Base-by-base conservation (phyloP, 1,140 invertebrate genomes). In the Lineus longissimus region DNA sequence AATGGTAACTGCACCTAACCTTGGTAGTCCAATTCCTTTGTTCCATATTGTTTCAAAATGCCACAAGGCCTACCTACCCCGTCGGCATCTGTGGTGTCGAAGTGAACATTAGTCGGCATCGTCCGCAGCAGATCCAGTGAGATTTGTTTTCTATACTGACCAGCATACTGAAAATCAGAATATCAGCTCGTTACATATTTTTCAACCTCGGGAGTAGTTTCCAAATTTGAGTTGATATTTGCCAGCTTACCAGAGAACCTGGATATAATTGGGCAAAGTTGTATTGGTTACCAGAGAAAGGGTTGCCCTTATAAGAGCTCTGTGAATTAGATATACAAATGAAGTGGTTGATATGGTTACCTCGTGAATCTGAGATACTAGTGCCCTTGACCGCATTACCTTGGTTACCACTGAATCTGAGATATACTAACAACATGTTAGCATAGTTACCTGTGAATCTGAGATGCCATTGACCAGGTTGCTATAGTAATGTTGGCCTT, bases 61-160 rank as follows among this genome's bases (percentile, higher is more conserved):
- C n/a, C n/a, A n/a, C n/a, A n/a, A n/a, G n/a, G n/a, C n/a, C n/a
- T n/a, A 69, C 74, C 69, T 65, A 84, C 83, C 67, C 84, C 84
- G 71, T 84, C 83, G 30, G 79, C 81, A 30, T 73, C 76, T 23
- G 72, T 70, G 11, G 76, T 73, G 63, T 79, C 77, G 61, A 85
- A 85, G 64, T 83, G 83, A 55, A 84, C 74, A 69, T 85, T 85
- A 30, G 68, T 76, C 6, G 84, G 84, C 81, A 85, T 85, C 2
- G 84, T 85, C 59, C 84, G 70, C 71, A 85, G 76, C 13, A 85
- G 72, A 64, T 85, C 84, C 23, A 85, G 68, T 55, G 79, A 79
- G 41, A 85, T 84, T 73, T 85, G 84, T 64, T 84, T 84, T 62
- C 82, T 74, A 73, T 85, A 83, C 22, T 70, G 74, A 19, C 76